Evolutionary conservation across 2,888 invertebrate genomes (phyloP), one percentile per base, ranked within the genome.

Genomic region (Podotricha telesiphe): DNA sequence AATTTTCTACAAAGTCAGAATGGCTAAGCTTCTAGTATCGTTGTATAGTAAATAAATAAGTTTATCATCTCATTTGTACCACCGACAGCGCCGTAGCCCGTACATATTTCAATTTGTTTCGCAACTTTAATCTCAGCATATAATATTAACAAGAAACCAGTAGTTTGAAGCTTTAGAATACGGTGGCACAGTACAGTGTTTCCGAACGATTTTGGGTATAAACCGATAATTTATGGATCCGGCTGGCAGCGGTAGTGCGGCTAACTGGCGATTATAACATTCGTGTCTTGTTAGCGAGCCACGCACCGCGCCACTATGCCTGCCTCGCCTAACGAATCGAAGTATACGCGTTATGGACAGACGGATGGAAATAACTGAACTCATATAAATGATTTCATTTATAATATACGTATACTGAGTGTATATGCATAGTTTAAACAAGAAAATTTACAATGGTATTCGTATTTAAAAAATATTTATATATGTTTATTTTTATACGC

Each of bases 201-300:
- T 53, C n/a, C 45, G 45, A 20, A 34, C 40, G 56, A 45, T 64
- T 65, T 58, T 40, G 50, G 64, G 64, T 42, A 51, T 50, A 64
- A 67, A 53, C 61, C 15, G 28, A 65, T 68, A 68, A 70, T 70
- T 70, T 65, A 70, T 70, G 70, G 50, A 67, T 64, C 63, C 51
- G 67, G 70, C 37, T 22, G 20, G 61, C 13, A 50, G 34, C 28
- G 17, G 53, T 7, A 62, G 20, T 34, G 42, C 5, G 58, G 62
- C 45, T 17, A 70, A 70, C 66, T 61, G 69, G 63, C 70, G 65
- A 77, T 76, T 75, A 76, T 71, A 77, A 77, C 76, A 77, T 76
- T 76, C 76, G 76, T 77, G 76, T 70, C 74, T 77, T 68, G 76
- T 77, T 77, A 77, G 73, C 55, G 40, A 65, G 65, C 62, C 68